Base-by-base conservation (phyloP, 2,797 vertebrate genomes). In the Scomberomorus guttatus region DNA sequence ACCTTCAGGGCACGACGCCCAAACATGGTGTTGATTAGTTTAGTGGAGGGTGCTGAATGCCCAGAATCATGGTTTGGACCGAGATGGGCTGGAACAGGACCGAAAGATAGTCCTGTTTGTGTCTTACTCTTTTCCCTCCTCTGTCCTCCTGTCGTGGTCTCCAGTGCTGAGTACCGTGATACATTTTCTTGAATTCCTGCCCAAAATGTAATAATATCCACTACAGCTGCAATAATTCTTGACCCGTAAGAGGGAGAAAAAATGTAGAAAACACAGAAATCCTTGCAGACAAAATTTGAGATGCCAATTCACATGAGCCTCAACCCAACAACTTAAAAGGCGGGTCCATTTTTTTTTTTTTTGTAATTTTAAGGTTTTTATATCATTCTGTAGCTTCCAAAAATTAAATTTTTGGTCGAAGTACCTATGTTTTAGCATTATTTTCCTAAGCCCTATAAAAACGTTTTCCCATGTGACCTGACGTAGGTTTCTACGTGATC, bases 1-100 rank as follows among this genome's bases (percentile, higher is more conserved):
- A 88, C 94, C 95, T 96, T 94, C 87, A 48, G 94, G 94, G 94
- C 94, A 91, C 25, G 90, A 94, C 89, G 50, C 46, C 76, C 93
- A 94, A 94, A 93, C 93, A 92, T 82, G 91, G 91, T 91, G 91
- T 91, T 89, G 94, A 96, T 96, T 96, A 95, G 93, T 88, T 50
- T 18, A n/a, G 89, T 50, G 39, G 8, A 46, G 37, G 57, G 20
- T 6, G 32, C 1, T 3, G 39, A 48, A 37, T 27, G 50, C 32
- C 51, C 42, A 37, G 76, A 76, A 44, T 60, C 11, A 0, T 2
- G 15, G 64, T 39, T 61, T 42, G 64, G 61, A 55, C 48, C 6
- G 6, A 80, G n/a, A 15, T 2, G 18, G 48, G 66, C 24, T 29
- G 48, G 22, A 68, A 48, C 14, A 1, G 17, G 66, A 27, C 46